A percentile compares a stretch with the other conserved stretches of the same genome.
Conservation (phyloP, 2,888 invertebrate genomes). For the Saturnia japonica region DNA sequence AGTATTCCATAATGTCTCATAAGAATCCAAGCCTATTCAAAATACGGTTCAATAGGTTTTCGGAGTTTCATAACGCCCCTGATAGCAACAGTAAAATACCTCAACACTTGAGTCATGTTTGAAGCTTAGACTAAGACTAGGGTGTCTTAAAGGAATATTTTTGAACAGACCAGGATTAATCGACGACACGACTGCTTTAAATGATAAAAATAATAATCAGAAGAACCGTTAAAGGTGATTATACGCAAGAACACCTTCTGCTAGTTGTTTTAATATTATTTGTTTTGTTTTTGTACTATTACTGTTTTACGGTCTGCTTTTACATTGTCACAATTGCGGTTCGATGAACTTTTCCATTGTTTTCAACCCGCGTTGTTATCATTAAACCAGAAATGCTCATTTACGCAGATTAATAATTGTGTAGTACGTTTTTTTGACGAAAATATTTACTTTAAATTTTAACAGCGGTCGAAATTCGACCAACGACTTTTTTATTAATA, state of each 20-base stretch:
- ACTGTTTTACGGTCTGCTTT: constrained; percentile 17
- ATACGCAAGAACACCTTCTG: constrained; percentile 32
- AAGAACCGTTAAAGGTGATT: constrained; percentile 37
- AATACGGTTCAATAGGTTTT: too few relatives aligned
- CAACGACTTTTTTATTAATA: too few relatives aligned
- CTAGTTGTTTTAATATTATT: constrained; percentile 30
- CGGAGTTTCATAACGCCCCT: too few relatives aligned
- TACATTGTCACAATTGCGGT: constrained; percentile 15
- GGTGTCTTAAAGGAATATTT: background rate
- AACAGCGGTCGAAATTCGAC: too few relatives aligned
- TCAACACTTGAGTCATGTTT: too few relatives aligned
- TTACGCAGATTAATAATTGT: background rate
- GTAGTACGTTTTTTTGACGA: too few relatives aligned
- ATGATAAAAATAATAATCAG: background rate
- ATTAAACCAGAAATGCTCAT: background rate
- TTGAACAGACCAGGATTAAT: background rate
- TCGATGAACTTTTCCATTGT: constrained; percentile 10
- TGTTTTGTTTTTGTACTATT: constrained; percentile 28
- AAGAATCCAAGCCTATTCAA: too few relatives aligned
- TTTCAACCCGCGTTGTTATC: background rate
- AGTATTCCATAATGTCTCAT: too few relatives aligned
- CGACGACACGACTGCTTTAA: background rate
- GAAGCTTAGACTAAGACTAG: background rate
- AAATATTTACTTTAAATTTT: too few relatives aligned
- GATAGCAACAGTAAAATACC: too few relatives aligned